These are phyloP conservation scores for Leptura quadrifasciata DNA, from an alignment of 2,888 invertebrate genomes.

Conservation along the genomic window DNA sequence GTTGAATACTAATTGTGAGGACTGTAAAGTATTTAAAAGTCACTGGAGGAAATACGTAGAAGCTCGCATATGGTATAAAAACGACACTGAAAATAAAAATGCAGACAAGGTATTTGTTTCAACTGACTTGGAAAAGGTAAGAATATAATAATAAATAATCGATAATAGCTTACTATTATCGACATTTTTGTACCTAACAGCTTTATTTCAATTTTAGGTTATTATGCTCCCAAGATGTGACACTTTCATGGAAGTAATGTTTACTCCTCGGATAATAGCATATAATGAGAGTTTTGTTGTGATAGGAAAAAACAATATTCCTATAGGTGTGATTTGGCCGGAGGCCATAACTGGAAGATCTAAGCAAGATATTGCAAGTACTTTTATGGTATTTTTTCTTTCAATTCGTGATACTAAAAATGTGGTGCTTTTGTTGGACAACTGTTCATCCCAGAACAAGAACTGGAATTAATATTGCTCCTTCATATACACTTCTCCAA, in stretches of 20 bases:
- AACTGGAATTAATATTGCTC: conserved; percentile 14
- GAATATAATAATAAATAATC: too few species aligned
- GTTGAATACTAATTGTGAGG: too few species aligned
- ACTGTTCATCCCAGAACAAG: conserved; percentile 14
- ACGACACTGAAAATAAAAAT: too few species aligned
- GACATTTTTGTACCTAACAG: background rate
- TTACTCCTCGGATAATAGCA: conserved; percentile 9
- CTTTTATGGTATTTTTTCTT: background rate
- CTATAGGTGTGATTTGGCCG: background rate
- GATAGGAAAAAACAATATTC: background rate
- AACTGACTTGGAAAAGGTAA: conserved; percentile 5
- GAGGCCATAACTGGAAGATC: background rate
- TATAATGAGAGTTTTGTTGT: conserved; percentile 5
- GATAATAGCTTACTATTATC: too few species aligned
- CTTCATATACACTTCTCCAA: conserved; percentile 8
- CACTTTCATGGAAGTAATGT: conserved; percentile 6
- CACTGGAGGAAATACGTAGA: too few species aligned
- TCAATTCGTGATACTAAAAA: background rate
- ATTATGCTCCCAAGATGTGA: conserved; percentile 7
- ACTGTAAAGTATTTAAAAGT: too few species aligned
- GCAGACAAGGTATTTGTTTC: background rate
- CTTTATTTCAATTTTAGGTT: background rate
- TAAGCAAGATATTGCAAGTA: conserved; percentile 2
- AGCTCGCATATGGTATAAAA: too few species aligned
- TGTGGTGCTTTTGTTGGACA: background rate